phyloP scores from a whole-genome alignment of 2,113 vertebrate species.

The Paraplagusia blochii region DNA sequence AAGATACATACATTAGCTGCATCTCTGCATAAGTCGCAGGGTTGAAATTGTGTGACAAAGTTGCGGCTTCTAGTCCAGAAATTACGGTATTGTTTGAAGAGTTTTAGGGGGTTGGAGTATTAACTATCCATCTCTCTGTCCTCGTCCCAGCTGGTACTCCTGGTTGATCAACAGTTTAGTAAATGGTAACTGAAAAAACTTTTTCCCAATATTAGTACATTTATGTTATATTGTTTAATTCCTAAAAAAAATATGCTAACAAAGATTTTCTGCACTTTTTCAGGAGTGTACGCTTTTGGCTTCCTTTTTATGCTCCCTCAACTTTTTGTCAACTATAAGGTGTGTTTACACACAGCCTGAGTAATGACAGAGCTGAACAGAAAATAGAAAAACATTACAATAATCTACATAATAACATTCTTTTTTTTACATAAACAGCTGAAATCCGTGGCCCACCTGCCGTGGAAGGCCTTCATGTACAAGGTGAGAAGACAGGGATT shows the following conservation, averaged over 20 bases:
- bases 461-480: slow-evolving; percentile 98
- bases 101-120: no score
- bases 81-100: no score
- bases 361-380: no score
- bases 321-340: slow-evolving; percentile 98
- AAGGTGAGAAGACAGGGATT: slow-evolving; percentile 78
- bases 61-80: no score
- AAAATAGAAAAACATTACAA: no score
- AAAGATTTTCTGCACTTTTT: background rate
- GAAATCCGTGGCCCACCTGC: slow-evolving; percentile 97
- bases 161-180: slow-evolving; percentile 98
- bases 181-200: slow-evolving; percentile 79
- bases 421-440: slow-evolving; percentile 74
- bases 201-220: background rate
- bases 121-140: background rate
- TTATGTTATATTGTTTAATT: background rate
- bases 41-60: no score
- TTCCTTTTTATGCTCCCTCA: slow-evolving; percentile 99
- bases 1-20: no score
- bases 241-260: background rate
- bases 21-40: no score
- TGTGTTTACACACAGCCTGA: slow-evolving; percentile 53
- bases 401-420: no score
- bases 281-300: slow-evolving; percentile 96
- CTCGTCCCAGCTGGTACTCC: slow-evolving; percentile 89